phyloP scores from a whole-genome alignment of 2,888 invertebrate species.

The Ypsolopha sequella region DNA sequence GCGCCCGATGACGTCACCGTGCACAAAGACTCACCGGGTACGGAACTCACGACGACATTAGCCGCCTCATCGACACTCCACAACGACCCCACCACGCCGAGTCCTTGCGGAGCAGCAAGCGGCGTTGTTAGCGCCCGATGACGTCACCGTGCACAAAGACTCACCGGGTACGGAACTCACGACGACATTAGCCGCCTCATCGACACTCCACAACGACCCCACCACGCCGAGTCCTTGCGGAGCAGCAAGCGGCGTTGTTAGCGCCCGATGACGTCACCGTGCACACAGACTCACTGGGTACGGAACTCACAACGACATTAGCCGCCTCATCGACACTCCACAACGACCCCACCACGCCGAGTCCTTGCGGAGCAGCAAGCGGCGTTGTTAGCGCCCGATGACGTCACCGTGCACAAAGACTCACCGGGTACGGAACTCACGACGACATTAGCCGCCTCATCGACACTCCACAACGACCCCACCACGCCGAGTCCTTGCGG shows the following conservation, averaged over 20 bases:
- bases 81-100: too few species aligned
- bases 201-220: slow-evolving; percentile 90
- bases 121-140: too few species aligned
- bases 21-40: too few species aligned
- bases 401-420: slow-evolving; percentile 19
- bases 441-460: slow-evolving; percentile 78
- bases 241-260: slow-evolving; percentile 75
- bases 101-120: too few species aligned
- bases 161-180: slow-evolving; percentile 64
- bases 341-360: slow-evolving; percentile 88
- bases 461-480: slow-evolving; percentile 90
- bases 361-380: slow-evolving; percentile 86
- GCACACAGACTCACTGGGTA: too few species aligned
- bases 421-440: slow-evolving; percentile 64
- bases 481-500: slow-evolving; percentile 93
- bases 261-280: too few species aligned
- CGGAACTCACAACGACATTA: slow-evolving; percentile 37
- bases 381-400: slow-evolving; percentile 57
- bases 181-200: slow-evolving; percentile 78
- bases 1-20: too few species aligned
- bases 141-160: slow-evolving; percentile 19
- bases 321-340: slow-evolving; percentile 92
- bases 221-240: slow-evolving; percentile 93
- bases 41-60: too few species aligned
- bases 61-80: too few species aligned